phyloP scores from a whole-genome alignment of 2,888 invertebrate genomes.

The Heliconius aoede region DNA sequence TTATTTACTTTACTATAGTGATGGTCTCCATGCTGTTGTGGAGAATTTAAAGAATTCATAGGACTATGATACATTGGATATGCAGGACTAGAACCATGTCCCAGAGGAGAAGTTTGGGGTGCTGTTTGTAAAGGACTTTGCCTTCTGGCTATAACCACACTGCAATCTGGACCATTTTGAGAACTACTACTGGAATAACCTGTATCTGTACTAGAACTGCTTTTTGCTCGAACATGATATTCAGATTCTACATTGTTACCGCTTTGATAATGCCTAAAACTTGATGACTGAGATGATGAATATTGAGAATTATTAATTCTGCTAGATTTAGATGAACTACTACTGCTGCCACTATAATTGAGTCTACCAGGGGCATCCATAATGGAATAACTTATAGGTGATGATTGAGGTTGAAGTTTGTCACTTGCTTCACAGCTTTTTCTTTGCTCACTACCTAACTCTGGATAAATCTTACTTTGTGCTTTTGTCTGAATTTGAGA shows the following conservation, averaged over 20 bases:
- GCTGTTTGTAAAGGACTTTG: conserved; percentile 88
- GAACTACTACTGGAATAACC: conserved; percentile 85
- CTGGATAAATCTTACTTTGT: conserved; percentile 90
- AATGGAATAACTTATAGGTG: conserved; percentile 90
- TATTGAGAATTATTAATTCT: conserved; percentile 81
- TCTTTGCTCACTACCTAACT: conserved; percentile 82
- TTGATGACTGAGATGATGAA: conserved; percentile 76
- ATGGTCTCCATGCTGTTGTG: conserved; percentile 86
- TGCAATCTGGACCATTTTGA: conserved; percentile 87
- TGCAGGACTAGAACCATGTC: conserved; percentile 90
- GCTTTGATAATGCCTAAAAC: conserved; percentile 86
- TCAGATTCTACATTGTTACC: conserved; percentile 84
- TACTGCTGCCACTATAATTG: conserved; percentile 83
- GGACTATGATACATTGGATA: conserved; percentile 94
- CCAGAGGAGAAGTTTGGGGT: conserved; percentile 88
- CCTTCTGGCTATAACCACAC: conserved; percentile 86
- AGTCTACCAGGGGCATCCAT: conserved; percentile 87
- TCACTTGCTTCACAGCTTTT: conserved; percentile 83
- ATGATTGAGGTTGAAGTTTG: conserved; percentile 84
- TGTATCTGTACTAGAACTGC: conserved; percentile 85
- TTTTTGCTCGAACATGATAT: conserved; percentile 85
- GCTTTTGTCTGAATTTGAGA: conserved; percentile 88
- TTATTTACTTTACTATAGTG: conserved; percentile 77
- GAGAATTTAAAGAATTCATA: conserved; percentile 89
- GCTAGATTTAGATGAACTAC: conserved; percentile 78